Base-by-base conservation (phyloP, 2,888 invertebrate species). In the Erannis defoliaria region DNA sequence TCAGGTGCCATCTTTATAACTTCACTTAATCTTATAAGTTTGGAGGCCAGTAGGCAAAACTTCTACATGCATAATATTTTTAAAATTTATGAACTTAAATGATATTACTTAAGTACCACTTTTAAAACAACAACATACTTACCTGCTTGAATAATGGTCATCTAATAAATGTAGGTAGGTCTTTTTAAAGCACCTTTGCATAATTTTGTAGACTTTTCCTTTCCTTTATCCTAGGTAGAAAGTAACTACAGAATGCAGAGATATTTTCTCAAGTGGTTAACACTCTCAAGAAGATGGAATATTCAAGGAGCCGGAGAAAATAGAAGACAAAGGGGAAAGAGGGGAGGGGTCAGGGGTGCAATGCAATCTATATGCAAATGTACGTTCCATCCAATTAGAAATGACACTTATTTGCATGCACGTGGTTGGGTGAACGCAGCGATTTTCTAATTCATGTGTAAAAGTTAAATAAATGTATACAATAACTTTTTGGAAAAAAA, bases 351-450 rank as follows among this genome's bases (percentile, higher is more conserved):
- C 68, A 72, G 80, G 81, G 78, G 75, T 66, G 71, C 77, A 68
- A 73, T 80, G 86, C 89, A 88, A 89, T 89, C 82, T 89, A 87
- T 85, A 89, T 89, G 89, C 85, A 86, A 89, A 89, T 89, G 79
- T 82, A 71, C 76, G 76, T 85, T 82, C 81, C 78, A 77, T 81
- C 76, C 83, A 87, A 87, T 86, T 86, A 88, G 79, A 81, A 76
- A 78, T 77, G 75, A 79, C 75, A 81, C 74, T 75, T 80, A 73
- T 75, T 64, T 62, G 1, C 33, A 77, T 78, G 66, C 74, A 77
- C 60, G 75, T 43, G 14, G 43, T 3, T 3, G 1, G 16, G 23
- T 66, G 68, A 72, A 67, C 73, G 76, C 64, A 0, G 59, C 73
- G 66, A 58, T 56, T 59, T 54, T 57, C 26, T 19, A 8, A 38